Conservation (phyloP, 2,797 vertebrate genomes). For the Streptopelia turtur region DNA sequence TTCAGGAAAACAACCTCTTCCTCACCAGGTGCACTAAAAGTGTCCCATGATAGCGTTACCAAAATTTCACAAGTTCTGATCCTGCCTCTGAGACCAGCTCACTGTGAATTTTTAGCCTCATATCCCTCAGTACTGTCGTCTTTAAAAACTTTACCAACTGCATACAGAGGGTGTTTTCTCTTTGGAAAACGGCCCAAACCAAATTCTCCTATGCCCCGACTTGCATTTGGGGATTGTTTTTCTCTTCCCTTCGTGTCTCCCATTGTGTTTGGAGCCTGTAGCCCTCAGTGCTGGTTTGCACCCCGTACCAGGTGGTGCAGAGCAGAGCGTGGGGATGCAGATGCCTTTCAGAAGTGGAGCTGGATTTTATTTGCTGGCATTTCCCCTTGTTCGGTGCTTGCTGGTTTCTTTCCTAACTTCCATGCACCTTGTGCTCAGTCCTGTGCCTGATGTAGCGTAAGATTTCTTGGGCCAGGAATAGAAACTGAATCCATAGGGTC, state of each 20-base stretch:
- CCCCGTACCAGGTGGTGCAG: not conserved
- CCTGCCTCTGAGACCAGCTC: not conserved
- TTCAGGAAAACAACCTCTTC: not conserved
- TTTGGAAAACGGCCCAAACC: rapidly evolving
- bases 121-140: not conserved
- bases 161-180: rapidly evolving
- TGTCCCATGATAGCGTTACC: rapidly evolving
- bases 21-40: rapidly evolving
- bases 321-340: not conserved
- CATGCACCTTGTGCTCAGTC: rapidly evolving
- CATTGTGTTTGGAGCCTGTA: rapidly evolving
- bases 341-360: rapidly evolving
- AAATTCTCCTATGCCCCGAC: rapidly evolving
- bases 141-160: rapidly evolving
- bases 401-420: not conserved
- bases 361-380: rapidly evolving
- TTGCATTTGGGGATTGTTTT: rapidly evolving
- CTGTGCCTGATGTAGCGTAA: rapidly evolving
- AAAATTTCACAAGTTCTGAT: not conserved
- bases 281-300: not conserved
- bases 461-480: rapidly evolving
- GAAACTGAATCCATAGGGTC: rapidly evolving
- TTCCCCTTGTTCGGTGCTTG: not conserved
- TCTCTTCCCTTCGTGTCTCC: not conserved
- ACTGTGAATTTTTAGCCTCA: not conserved